Evolutionary conservation across 2,888 invertebrate species (phyloP).

Genomic region (Athalia circularis): DNA sequence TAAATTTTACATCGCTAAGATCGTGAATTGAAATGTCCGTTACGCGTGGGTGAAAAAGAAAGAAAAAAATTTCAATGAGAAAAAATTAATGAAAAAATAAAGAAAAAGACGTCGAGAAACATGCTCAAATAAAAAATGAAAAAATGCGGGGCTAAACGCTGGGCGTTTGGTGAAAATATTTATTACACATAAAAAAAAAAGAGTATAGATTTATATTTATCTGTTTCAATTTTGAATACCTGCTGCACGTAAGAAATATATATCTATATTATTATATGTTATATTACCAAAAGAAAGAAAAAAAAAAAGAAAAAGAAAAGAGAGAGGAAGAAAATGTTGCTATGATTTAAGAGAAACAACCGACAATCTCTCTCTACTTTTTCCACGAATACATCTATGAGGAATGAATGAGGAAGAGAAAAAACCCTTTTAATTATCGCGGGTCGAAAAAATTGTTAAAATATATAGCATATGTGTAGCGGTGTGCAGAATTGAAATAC

Average conservation of each 20-base stretch:
- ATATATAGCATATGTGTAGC: conserved; percentile 1
- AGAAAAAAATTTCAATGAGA: not conserved
- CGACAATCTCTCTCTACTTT: not conserved
- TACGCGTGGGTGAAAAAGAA: not conserved
- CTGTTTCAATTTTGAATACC: conserved; percentile 22
- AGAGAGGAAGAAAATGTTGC: too few species aligned
- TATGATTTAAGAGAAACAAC: too few species aligned
- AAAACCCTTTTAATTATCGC: not conserved
- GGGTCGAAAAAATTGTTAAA: not conserved
- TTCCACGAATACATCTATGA: not conserved
- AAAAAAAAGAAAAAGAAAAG: too few species aligned
- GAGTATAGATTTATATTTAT: conserved; percentile 36
- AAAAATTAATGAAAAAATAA: not conserved
- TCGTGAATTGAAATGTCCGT: too few species aligned
- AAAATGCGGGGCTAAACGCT: conserved; percentile 53
- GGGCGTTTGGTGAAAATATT: conserved; percentile 55
- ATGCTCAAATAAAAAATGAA: too few species aligned
- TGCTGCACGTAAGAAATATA: not conserved
- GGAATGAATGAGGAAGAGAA: too few species aligned
- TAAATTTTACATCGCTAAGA: not conserved
- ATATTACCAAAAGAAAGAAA: too few species aligned
- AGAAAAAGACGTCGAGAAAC: not conserved
- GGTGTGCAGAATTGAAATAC: conserved; percentile 23
- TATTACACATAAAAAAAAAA: conserved; percentile 15
- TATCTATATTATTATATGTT: not conserved